These are phyloP conservation scores for Luperina testacea DNA, from an alignment of 2,888 invertebrate species.

Conservation along the genomic window DNA sequence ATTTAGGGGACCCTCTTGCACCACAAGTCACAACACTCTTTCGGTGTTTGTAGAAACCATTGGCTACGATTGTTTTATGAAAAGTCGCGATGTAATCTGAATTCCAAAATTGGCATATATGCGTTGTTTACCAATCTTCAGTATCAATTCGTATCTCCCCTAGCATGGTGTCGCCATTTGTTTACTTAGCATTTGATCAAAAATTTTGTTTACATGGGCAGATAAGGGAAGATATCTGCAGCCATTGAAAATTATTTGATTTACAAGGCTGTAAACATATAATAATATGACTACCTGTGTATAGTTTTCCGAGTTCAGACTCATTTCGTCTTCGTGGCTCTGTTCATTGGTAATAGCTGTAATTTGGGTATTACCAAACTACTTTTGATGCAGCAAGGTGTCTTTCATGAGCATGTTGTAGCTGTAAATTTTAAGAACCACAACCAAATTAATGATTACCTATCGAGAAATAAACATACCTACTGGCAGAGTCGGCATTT, in stretches of 20 bases:
- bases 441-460: constrained; percentile 40
- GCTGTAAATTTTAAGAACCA: constrained; percentile 37
- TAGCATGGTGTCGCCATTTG: constrained; percentile 51
- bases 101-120: constrained; percentile 1
- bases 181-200: constrained; percentile 59
- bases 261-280: constrained; percentile 10
- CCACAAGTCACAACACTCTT: constrained; percentile 38
- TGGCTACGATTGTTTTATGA: neutral
- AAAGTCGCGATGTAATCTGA: neutral
- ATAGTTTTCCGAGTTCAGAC: constrained; percentile 3
- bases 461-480: constrained; percentile 28
- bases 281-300: neutral
- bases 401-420: constrained; percentile 35
- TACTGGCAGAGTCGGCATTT: constrained; percentile 29
- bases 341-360: constrained; percentile 36
- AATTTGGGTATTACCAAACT: constrained; percentile 54
- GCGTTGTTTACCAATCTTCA: constrained; percentile 33
- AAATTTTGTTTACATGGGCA: constrained; percentile 48
- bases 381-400: constrained; percentile 53
- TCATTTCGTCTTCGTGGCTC: constrained; percentile 16
- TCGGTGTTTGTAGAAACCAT: constrained; percentile 18
- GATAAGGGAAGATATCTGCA: constrained; percentile 44
- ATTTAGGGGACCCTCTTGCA: constrained; percentile 69
- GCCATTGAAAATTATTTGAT: constrained; percentile 33
- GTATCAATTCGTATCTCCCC: constrained; percentile 50